phyloP scores from a whole-genome alignment of 2,797 vertebrate species.

The Toxotes lorentzi region DNA sequence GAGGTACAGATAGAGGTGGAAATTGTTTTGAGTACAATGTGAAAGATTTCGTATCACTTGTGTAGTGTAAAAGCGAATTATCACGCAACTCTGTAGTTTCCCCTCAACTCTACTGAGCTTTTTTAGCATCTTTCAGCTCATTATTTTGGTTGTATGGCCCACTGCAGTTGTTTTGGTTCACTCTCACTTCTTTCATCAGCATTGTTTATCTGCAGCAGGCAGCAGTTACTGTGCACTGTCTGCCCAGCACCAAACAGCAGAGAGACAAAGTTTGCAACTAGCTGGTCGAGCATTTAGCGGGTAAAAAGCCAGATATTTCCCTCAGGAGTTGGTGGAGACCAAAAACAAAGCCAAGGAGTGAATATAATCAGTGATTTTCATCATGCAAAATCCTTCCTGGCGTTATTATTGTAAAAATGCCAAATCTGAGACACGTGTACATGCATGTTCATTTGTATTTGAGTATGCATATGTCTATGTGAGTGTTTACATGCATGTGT shows the following conservation, averaged over 20 bases:
- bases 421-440: neutral
- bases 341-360: neutral
- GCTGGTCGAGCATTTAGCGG: neutral
- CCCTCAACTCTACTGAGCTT: neutral
- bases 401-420: neutral
- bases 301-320: neutral
- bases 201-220: too few relatives aligned
- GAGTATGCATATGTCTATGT: neutral
- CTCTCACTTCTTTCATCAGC: neutral
- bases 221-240: neutral
- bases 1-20: slow-evolving; percentile 14
- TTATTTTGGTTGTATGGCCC: neutral
- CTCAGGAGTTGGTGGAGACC: neutral
- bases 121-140: neutral
- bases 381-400: neutral
- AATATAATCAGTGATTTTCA: neutral
- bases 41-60: neutral
- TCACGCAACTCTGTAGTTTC: neutral
- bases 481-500: slow-evolving; percentile 7
- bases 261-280: neutral
- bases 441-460: neutral
- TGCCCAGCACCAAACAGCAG: neutral
- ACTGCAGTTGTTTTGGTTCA: neutral
- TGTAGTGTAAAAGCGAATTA: too few relatives aligned
- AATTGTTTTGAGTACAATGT: too few relatives aligned